Evolutionary conservation across 2,797 vertebrate species (phyloP).

Genomic region (Spinibarbus caldwelli): DNA sequence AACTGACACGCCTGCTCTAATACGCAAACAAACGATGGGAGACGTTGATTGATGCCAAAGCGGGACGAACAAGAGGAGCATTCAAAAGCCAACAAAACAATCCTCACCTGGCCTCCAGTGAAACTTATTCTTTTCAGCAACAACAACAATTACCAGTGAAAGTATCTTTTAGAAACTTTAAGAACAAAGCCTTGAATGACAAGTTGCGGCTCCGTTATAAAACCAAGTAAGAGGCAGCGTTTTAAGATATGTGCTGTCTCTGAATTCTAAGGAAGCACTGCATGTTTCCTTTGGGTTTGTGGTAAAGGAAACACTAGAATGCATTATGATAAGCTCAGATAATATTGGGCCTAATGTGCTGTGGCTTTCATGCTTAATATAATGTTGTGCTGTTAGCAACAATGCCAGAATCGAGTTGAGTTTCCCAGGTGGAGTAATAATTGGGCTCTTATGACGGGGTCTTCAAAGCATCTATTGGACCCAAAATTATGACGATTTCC

Average conservation of each 20-base stretch:
- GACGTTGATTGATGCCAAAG: conserved; percentile 31
- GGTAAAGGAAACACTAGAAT: neutral
- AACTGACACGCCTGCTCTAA: neutral
- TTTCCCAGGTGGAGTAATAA: too few species aligned
- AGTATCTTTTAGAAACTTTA: neutral
- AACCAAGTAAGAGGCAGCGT: neutral
- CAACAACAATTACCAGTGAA: neutral
- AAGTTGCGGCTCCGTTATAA: neutral
- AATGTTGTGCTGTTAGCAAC: too few species aligned
- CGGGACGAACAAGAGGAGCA: neutral
- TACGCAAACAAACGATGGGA: neutral
- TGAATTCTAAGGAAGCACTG: neutral
- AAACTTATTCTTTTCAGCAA: neutral
- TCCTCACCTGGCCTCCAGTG: neutral
- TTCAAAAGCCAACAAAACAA: neutral
- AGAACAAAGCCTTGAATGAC: neutral
- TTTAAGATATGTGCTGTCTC: neutral
- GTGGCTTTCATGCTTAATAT: conserved; percentile 3
- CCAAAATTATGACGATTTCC: too few species aligned
- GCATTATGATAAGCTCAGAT: neutral
- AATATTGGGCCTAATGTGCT: neutral
- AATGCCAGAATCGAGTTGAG: too few species aligned
- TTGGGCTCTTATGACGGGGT: too few species aligned
- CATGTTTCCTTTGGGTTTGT: neutral
- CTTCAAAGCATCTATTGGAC: too few species aligned